Evolutionary conservation across 2,888 invertebrate genomes (phyloP).

Genomic region (Diogma glabrata): DNA sequence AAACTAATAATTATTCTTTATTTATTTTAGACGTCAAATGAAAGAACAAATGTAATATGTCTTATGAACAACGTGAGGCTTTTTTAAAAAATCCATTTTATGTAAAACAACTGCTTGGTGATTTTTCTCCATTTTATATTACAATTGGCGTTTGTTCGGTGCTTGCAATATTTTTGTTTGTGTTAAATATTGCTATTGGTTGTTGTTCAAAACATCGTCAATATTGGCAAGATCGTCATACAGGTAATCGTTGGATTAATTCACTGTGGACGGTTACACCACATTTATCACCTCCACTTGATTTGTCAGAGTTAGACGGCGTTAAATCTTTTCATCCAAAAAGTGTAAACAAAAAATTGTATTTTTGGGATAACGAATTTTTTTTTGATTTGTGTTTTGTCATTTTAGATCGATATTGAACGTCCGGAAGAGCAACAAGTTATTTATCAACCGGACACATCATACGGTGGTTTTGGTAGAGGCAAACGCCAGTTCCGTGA

Average conservation of each 20-base stretch:
- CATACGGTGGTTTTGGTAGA: slow-evolving; percentile 16
- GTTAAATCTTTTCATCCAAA: slow-evolving; percentile 33
- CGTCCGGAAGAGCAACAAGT: slow-evolving; percentile 28
- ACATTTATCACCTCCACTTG: slow-evolving; percentile 68
- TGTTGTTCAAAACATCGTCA: slow-evolving; percentile 67
- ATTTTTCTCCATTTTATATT: slow-evolving; percentile 78
- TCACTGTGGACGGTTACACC: slow-evolving; percentile 77
- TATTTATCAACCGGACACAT: slow-evolving; percentile 9
- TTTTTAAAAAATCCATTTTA: slow-evolving; percentile 52
- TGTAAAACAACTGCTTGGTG: slow-evolving; percentile 46
- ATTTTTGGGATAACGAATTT: neutral
- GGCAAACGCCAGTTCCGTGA: slow-evolving; percentile 29
- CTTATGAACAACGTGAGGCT: slow-evolving; percentile 47
- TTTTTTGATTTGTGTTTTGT: neutral
- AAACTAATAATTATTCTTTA: too few relatives aligned
- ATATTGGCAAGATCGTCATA: slow-evolving; percentile 75
- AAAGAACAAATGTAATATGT: slow-evolving; percentile 36
- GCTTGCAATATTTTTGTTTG: slow-evolving; percentile 53
- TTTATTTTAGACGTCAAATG: too few relatives aligned
- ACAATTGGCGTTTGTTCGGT: slow-evolving; percentile 67
- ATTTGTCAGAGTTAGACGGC: slow-evolving; percentile 60
- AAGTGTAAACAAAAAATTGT: slow-evolving; percentile 14
- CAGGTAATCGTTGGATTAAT: slow-evolving; percentile 74
- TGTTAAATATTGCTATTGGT: slow-evolving; percentile 67
- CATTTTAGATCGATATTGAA: slow-evolving; percentile 12